Evolutionary conservation across 1,140 invertebrate species (phyloP).

Genomic region (Papilio dardanus): DNA sequence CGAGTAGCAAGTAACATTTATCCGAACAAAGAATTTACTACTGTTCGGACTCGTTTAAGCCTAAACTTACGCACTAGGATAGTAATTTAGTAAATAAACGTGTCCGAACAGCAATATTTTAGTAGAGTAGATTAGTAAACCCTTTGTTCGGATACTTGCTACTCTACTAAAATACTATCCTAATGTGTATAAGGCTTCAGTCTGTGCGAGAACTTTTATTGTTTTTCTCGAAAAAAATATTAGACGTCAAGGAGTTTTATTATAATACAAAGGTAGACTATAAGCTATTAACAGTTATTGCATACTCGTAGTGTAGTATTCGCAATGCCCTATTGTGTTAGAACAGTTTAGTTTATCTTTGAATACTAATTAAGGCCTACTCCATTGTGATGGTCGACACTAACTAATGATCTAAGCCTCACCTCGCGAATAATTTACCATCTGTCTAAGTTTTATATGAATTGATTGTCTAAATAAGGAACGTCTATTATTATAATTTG

Average conservation of each 20-base stretch:
- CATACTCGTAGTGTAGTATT: neutral
- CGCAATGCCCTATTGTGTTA: constrained; percentile 22
- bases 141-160: too few relatives aligned
- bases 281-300: neutral
- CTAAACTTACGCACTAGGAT: too few relatives aligned
- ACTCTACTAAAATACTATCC: too few relatives aligned
- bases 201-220: too few relatives aligned
- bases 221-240: too few relatives aligned
- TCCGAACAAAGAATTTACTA: too few relatives aligned
- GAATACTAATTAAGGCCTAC: constrained; percentile 38
- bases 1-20: too few relatives aligned
- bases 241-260: neutral
- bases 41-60: too few relatives aligned
- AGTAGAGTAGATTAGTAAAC: too few relatives aligned
- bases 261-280: neutral
- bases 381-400: constrained; percentile 30
- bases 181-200: too few relatives aligned
- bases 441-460: constrained; percentile 21
- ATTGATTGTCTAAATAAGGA: neutral
- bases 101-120: too few relatives aligned
- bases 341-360: constrained; percentile 22
- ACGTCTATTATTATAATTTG: neutral
- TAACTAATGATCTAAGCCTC: constrained; percentile 29
- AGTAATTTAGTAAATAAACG: too few relatives aligned
- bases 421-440: constrained; percentile 10